These are phyloP conservation scores for Toxostoma redivivum DNA, from an alignment of 2,113 vertebrate genomes.

Conservation along the genomic window DNA sequence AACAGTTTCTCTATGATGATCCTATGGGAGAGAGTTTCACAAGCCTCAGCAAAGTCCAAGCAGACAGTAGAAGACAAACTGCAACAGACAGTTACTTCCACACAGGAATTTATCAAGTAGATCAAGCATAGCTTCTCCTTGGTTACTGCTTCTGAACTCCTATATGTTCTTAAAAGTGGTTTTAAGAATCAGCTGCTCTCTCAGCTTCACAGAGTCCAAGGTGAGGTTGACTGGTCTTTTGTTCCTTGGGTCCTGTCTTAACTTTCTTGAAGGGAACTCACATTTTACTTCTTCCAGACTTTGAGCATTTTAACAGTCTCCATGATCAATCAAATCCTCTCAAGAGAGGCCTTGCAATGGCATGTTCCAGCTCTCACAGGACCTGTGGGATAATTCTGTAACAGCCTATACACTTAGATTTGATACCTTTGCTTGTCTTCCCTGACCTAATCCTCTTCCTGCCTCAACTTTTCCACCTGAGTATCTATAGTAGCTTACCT, in stretches of 20 bases:
- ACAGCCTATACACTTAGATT: accelerated
- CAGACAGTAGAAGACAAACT: background rate
- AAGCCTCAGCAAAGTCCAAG: background rate
- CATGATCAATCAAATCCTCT: background rate
- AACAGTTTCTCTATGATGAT: background rate
- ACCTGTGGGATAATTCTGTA: background rate
- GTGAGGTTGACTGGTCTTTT: background rate
- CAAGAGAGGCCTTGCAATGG: background rate
- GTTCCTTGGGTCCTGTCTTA: background rate
- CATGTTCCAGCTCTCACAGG: background rate
- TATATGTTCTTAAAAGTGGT: background rate
- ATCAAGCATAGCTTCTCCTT: background rate
- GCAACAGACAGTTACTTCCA: background rate
- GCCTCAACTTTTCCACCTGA: background rate
- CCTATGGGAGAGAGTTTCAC: background rate
- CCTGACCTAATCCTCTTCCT: background rate
- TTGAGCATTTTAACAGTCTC: background rate
- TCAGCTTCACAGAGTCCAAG: background rate
- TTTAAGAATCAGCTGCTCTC: background rate
- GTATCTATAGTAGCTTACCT: background rate
- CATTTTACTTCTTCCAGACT: background rate
- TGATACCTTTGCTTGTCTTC: background rate
- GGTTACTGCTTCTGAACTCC: background rate
- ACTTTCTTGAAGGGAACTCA: background rate
- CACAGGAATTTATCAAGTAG: background rate